Conservation (phyloP, 2,888 invertebrate genomes). For the Cerastoderma edule region DNA sequence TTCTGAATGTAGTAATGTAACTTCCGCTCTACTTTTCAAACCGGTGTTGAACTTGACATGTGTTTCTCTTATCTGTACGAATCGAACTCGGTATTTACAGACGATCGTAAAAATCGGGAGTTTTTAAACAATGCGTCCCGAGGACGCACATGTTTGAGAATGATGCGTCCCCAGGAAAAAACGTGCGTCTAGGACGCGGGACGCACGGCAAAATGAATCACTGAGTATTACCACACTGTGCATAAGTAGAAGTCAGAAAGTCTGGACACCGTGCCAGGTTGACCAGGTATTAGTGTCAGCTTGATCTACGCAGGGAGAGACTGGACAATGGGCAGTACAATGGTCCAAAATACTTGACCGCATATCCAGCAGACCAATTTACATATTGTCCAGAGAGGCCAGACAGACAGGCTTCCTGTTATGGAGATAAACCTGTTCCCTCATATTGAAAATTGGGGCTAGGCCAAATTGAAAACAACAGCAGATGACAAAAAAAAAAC, state of each 20-base stretch:
- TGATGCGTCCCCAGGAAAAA: too few species aligned
- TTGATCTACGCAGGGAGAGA: neutral
- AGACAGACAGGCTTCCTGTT: neutral
- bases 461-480: neutral
- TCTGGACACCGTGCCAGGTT: neutral
- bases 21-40: too few species aligned
- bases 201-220: too few species aligned
- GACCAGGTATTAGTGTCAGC: slow-evolving; percentile 1
- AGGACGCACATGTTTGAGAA: too few species aligned
- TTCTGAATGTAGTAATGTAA: too few species aligned
- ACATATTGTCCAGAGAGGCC: slow-evolving; percentile 5
- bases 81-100: too few species aligned
- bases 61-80: too few species aligned
- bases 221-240: neutral
- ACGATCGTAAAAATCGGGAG: too few species aligned
- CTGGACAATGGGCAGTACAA: neutral
- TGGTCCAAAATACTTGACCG: too few species aligned
- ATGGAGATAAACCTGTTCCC: neutral
- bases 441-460: neutral
- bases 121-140: too few species aligned
- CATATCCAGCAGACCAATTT: neutral
- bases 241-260: neutral
- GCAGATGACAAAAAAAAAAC: neutral
- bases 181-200: too few species aligned
- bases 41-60: too few species aligned